Base-by-base conservation (phyloP, 2,888 invertebrate species). In the Drosophila buzzatii region DNA sequence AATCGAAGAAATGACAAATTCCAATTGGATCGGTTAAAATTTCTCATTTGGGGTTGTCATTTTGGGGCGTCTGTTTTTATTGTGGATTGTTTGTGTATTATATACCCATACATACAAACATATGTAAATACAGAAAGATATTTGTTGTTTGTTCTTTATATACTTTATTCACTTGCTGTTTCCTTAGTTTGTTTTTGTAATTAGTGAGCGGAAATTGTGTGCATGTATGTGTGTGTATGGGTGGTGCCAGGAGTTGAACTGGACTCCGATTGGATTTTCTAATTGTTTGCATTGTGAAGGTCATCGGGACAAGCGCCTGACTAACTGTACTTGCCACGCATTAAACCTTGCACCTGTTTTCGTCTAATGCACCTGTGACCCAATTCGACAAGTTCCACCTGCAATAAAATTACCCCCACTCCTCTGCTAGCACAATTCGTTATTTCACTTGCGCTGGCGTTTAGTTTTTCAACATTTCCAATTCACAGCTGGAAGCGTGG, bases 191-290 rank as follows among this genome's bases (percentile, higher is more conserved):
- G 79, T 68, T 70, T 75, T 71, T 85, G 71, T 82, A 85, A 81
- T 81, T 85, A 81, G 85, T 84, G 70, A 79, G 52, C 79, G 82
- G 82, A 79, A 69, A 82, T 82, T 67, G 63, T 67, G 44, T 57
- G 56, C 31, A 18, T 57, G n/a, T 47, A 53, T 76, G 23, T 52
- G 33, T 67, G 35, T 35, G 20, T 23, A 42, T 37, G 62, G 55
- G 49, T 45, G 63, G 56, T 18, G 5, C 31, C 31, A 23, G 57
- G 39, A 51, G 51, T 20, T 51, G 8, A 20, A 18, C 45, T 52
- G 37, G 51, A 18, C 14, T 18, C 49, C 27, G 18, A 49, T 49
- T 49, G 49, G 49, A 35, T 49, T 37, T 37, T 49, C 23, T 2
- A 27, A 23, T 37, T 59, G 51, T 23, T 53, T 23, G 39, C 12